A percentile compares a stretch with the other conserved stretches of the same genome.
Conservation (phyloP, 92 coral and sea anemone genomes). For the Zoanthus sociatus region DNA sequence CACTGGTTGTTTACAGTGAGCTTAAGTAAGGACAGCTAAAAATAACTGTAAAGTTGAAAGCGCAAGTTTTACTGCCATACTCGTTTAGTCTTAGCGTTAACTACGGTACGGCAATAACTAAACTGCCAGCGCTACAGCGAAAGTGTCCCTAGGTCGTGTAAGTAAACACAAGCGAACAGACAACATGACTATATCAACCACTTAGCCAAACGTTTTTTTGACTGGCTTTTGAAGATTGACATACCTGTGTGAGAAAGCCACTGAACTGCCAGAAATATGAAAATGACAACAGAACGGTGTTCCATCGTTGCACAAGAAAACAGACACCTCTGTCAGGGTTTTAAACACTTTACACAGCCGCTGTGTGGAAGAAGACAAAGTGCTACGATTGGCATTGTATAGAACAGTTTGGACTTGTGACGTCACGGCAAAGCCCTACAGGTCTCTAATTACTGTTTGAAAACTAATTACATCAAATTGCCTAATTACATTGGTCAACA, state of each 20-base stretch:
- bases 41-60: constrained; percentile 29
- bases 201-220: constrained; percentile 41
- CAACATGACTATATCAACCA: constrained; percentile 69
- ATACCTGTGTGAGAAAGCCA: constrained; percentile 46
- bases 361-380: constrained; percentile 31
- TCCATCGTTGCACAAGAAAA: constrained; percentile 1
- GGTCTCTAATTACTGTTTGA: constrained; percentile 64
- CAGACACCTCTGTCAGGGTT: constrained; percentile 1
- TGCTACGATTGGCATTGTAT: constrained; percentile 24
- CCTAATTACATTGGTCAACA: constrained; percentile 72
- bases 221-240: constrained; percentile 49
- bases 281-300: constrained; percentile 5
- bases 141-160: constrained; percentile 37
- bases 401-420: constrained; percentile 27
- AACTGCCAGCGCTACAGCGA: constrained; percentile 22
- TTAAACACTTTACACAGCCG: constrained; percentile 11
- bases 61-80: background rate
- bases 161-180: constrained; percentile 71
- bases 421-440: constrained; percentile 47
- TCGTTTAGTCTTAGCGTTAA: background rate
- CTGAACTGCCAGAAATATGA: constrained; percentile 25
- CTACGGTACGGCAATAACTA: background rate
- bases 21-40: constrained; percentile 50
- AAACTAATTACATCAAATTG: constrained; percentile 65
- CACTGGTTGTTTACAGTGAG: constrained; percentile 38